Conservation (phyloP, 2,113 vertebrate genomes). For the Harpagus bidentatus region DNA sequence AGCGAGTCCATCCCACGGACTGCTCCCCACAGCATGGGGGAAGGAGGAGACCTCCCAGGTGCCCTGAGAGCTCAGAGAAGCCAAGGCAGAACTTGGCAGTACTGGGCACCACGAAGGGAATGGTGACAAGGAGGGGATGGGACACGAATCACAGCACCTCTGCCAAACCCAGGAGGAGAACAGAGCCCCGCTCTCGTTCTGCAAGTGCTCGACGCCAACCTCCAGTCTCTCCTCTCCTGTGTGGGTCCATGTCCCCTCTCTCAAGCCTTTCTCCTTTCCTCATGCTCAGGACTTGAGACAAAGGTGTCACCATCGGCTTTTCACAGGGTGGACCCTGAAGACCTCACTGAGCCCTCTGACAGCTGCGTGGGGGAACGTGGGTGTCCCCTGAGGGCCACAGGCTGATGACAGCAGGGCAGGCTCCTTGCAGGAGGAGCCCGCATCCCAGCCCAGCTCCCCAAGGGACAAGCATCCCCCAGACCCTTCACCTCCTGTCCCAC, state of each 20-base stretch:
- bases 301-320: background rate
- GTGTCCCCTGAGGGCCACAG: background rate
- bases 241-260: accelerated
- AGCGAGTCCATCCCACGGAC: accelerated
- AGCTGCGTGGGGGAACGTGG: accelerated
- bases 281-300: accelerated
- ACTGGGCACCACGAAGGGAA: accelerated
- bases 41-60: background rate
- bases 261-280: background rate
- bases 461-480: background rate
- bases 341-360: background rate
- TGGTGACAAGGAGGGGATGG: accelerated
- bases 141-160: accelerated
- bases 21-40: background rate
- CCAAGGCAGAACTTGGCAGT: background rate
- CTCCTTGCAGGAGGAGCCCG: background rate
- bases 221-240: background rate
- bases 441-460: background rate
- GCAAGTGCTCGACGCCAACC: background rate
- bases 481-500: accelerated
- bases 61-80: background rate
- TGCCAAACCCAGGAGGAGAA: background rate
- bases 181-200: background rate
- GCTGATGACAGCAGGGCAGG: background rate
- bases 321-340: background rate